phyloP scores from a whole-genome alignment of 2,797 vertebrate genomes.

The Aplochiton taeniatus region DNA sequence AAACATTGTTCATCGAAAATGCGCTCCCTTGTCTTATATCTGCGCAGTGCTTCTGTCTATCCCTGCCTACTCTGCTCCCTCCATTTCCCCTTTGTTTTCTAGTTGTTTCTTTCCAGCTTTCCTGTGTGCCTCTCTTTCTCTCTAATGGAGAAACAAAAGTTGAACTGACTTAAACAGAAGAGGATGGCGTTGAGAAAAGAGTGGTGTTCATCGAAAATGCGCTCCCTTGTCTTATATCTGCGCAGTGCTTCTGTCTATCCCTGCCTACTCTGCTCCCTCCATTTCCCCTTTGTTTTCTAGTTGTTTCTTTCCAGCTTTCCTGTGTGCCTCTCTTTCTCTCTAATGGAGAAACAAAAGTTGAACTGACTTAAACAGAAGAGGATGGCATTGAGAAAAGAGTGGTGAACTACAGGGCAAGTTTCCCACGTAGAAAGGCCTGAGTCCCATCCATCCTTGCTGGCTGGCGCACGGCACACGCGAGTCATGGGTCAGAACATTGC shows the following conservation, averaged over 20 bases:
- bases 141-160: too few relatives aligned
- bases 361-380: slow-evolving; percentile 51
- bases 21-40: too few relatives aligned
- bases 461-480: slow-evolving; percentile 29
- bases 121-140: background rate
- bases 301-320: too few relatives aligned
- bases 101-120: too few relatives aligned
- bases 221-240: too few relatives aligned
- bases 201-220: too few relatives aligned
- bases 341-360: slow-evolving; percentile 49
- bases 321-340: slow-evolving; percentile 6
- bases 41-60: slow-evolving; percentile 16
- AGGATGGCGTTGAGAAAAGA: too few relatives aligned
- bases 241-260: slow-evolving; percentile 18
- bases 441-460: slow-evolving; percentile 8
- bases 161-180: too few relatives aligned
- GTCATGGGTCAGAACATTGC: slow-evolving; percentile 34
- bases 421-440: slow-evolving; percentile 36
- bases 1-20: too few relatives aligned
- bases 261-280: slow-evolving; percentile 37
- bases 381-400: slow-evolving; percentile 42
- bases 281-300: background rate
- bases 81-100: slow-evolving; percentile 4
- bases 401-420: slow-evolving; percentile 26
- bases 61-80: slow-evolving; percentile 36